phyloP scores from a whole-genome alignment of 2,113 vertebrate species.

The Pelmatolapia mariae region DNA sequence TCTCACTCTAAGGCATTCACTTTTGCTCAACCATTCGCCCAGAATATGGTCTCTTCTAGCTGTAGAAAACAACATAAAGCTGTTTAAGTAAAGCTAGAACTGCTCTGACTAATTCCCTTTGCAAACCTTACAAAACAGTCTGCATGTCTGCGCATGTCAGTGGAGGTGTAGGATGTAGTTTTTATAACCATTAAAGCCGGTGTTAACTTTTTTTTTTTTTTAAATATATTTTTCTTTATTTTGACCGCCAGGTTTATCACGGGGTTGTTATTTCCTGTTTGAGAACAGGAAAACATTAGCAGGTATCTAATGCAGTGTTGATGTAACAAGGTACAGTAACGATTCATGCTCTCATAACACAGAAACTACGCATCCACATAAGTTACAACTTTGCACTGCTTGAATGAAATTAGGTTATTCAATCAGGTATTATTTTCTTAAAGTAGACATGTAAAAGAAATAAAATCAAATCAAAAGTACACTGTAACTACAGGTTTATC shows the following conservation, averaged over 20 bases:
- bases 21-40: neutral
- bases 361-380: neutral
- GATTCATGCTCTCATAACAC: neutral
- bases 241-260: neutral
- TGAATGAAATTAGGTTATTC: neutral
- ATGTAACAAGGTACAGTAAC: neutral
- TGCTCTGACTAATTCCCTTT: neutral
- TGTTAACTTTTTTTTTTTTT: neutral
- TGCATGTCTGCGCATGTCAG: neutral
- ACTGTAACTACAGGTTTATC: neutral
- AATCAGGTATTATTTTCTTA: neutral
- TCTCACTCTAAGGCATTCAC: conserved; percentile 11
- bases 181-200: neutral
- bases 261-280: neutral
- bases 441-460: neutral
- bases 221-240: neutral
- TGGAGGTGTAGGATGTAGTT: neutral
- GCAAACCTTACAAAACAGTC: neutral
- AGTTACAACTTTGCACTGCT: neutral
- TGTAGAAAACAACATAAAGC: neutral
- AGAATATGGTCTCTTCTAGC: neutral
- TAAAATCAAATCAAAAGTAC: fast-evolving
- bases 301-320: neutral
- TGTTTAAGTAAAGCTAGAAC: neutral
- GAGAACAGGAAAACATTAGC: neutral